Conservation (phyloP, 2,113 vertebrate species). For the Vidua chalybeata region DNA sequence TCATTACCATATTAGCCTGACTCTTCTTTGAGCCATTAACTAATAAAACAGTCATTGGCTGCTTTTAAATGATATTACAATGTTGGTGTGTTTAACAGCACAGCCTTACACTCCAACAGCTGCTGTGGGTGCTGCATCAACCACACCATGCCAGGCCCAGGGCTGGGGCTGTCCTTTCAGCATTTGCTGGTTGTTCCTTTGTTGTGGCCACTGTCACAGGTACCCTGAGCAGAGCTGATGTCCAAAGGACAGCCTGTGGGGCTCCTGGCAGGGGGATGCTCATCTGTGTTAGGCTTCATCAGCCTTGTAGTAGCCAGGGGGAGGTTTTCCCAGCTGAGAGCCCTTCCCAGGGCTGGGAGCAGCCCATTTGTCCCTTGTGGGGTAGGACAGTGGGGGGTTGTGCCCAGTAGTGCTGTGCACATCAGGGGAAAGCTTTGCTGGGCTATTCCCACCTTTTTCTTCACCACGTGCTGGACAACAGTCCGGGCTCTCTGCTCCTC, state of each 20-base stretch:
- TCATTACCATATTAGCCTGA: conserved; percentile 54
- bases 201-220: neutral
- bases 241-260: neutral
- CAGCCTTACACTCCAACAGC: neutral
- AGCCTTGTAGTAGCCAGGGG: neutral
- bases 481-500: conserved; percentile 76
- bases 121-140: neutral
- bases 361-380: rapidly evolving
- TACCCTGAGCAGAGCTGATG: neutral
- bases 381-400: neutral
- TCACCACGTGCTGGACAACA: conserved; percentile 1
- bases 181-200: neutral
- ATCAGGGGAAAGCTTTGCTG: neutral
- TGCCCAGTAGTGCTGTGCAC: neutral
- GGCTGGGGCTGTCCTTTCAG: neutral
- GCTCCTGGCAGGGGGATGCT: neutral
- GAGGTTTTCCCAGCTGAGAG: neutral
- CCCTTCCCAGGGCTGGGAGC: neutral
- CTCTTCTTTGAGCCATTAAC: conserved; percentile 66
- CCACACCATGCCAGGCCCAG: neutral
- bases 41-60: conserved; percentile 65
- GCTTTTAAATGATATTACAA: conserved; percentile 56
- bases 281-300: neutral
- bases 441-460: conserved; percentile 70
- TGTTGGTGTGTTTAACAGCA: neutral